Evolutionary conservation across 2,797 vertebrate genomes (phyloP), one percentile per base, ranked within the genome.

Genomic region (Philypnodon macrostomus): DNA sequence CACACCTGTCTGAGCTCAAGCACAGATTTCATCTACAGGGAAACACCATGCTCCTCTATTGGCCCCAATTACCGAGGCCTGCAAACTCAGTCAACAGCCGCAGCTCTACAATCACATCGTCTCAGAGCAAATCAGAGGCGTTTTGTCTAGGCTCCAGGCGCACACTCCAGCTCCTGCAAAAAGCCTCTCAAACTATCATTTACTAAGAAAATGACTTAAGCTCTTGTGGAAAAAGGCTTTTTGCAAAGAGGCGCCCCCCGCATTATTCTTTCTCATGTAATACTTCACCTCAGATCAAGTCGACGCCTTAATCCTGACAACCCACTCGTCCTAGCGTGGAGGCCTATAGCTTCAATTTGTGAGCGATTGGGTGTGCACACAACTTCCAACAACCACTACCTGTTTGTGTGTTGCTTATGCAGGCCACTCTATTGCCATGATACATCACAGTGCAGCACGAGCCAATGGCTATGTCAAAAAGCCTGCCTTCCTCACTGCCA

Each of bases 381-480:
- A 47, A 55, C 39, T 53, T 24, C 27, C 9, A 12, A n/a, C n/a
- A n/a, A 26, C 14, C 41, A 31, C 41, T 30, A 39, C 54, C 47
- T 53, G 35, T 48, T 15, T 33, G 54, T 31, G 41, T 61, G 55
- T 59, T 32, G 27, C 63, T 41, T 14, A 15, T 38, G 51, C 48
- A 38, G 33, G 31, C 63, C 71, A 58, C 58, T 70, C 74, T 87
- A 90, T 89, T 89, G 80, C 85, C 63, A 48, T 83, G 80, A 91
- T 90, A 88, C 84, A 91, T 89, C 89, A 90, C 78, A 52, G 75
- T 58, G 44, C 51, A 73, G 70, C 77, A 64, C 49, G 67, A 58
- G 79, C 63, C 56, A 83, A 71, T 73, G 68, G 75, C 67, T 77
- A 79, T 87, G 86, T 89, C 85, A 88, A 81, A 90, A 84, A 80